These are phyloP conservation scores for Pempheris klunzingeri DNA, from an alignment of 2,797 vertebrate species.

Conservation along the genomic window DNA sequence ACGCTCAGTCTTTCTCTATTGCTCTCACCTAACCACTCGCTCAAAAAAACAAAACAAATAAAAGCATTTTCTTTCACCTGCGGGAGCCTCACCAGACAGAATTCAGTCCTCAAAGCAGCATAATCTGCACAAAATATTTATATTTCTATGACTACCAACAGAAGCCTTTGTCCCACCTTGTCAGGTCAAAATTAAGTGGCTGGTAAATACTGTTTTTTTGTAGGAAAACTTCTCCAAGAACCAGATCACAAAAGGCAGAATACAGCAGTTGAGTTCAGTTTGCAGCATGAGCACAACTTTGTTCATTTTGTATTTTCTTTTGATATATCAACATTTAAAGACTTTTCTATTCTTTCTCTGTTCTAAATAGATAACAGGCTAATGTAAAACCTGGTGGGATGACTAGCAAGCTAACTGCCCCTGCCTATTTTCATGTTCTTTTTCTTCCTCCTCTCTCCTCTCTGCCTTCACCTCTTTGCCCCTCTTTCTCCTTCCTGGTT, in stretches of 20 bases:
- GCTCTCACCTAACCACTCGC: constrained; percentile 5
- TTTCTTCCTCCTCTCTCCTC: neutral
- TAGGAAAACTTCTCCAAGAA: neutral
- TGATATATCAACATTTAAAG: neutral
- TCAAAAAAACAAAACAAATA: neutral
- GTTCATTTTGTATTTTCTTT: neutral
- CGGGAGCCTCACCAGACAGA: constrained; percentile 9
- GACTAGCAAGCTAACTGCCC: constrained; percentile 6
- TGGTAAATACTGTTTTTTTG: neutral
- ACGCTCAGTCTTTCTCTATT: constrained; percentile 36
- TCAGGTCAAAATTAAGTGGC: neutral
- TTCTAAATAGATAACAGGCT: neutral
- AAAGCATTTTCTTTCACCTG: neutral
- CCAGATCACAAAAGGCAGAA: neutral
- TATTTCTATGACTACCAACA: neutral
- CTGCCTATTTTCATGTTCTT: neutral
- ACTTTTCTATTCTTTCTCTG: neutral
- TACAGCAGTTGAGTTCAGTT: neutral
- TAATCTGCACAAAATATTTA: neutral
- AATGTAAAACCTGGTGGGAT: neutral
- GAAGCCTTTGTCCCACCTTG: neutral
- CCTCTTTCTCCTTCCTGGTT: neutral
- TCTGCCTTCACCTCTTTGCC: constrained; percentile 7
- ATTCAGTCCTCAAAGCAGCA: neutral
- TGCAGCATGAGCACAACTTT: neutral